phyloP scores from a whole-genome alignment of 2,888 invertebrate species.

The Seira sanloemensis region DNA sequence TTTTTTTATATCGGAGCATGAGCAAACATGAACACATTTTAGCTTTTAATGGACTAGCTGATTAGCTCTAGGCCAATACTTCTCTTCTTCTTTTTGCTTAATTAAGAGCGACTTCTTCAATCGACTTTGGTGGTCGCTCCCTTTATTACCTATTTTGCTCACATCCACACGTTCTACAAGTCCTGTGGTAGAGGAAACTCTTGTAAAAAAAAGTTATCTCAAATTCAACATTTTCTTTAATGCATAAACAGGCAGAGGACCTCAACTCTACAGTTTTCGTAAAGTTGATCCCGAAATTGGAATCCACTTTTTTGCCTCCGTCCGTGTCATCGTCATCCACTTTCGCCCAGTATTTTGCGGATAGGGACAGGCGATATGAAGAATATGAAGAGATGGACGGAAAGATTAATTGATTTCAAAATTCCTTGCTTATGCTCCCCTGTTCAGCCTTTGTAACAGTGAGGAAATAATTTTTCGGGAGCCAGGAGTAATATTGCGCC shows the following conservation, averaged over 20 bases:
- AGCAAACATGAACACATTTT: slow-evolving; percentile 64
- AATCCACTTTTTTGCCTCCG: neutral
- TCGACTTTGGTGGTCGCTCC: slow-evolving; percentile 55
- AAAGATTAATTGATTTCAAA: neutral
- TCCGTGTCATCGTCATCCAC: neutral
- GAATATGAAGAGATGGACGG: slow-evolving; percentile 4
- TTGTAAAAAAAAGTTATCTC: neutral
- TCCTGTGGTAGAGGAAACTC: neutral
- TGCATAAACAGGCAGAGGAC: neutral
- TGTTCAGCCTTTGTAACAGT: neutral
- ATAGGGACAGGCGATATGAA: slow-evolving; percentile 31
- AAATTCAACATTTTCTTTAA: neutral
- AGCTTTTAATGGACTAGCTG: slow-evolving; percentile 58
- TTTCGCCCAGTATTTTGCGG: neutral
- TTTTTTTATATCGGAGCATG: slow-evolving; percentile 6
- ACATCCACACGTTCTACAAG: slow-evolving; percentile 13
- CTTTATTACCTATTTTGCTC: slow-evolving; percentile 48
- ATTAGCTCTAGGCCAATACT: slow-evolving; percentile 62
- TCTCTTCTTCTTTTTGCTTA: slow-evolving; percentile 25
- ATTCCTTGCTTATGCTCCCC: too few relatives aligned
- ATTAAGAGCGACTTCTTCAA: slow-evolving; percentile 55
- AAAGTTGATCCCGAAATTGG: neutral
- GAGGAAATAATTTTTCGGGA: neutral
- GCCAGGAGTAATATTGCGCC: neutral
- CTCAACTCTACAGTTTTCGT: neutral